Evolutionary conservation across 2,797 vertebrate genomes (phyloP), one percentile per base, ranked within the genome.

Genomic region (Galaxias olidus): DNA sequence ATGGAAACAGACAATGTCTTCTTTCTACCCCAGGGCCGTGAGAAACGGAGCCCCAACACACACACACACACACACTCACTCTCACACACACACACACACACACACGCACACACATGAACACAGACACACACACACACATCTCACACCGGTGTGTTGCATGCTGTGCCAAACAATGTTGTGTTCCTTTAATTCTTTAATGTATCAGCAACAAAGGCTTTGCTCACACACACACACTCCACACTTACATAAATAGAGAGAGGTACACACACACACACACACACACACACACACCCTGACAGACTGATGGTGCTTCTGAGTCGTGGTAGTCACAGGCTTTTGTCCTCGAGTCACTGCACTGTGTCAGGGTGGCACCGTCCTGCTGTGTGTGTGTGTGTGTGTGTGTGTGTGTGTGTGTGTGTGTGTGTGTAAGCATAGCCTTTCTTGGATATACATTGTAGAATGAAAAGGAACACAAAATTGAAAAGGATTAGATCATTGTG

Each of bases 1-100:
- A 86, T 83, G 74, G 72, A 79, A 71, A 60, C 4, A 82, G 84
- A 90, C 86, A 86, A 86, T 78, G 82, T 66, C 71, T 68, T 84
- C 79, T 84, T 84, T 88, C 81, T 87, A 82, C 73, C 74, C 58
- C n/a, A 68, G 72, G 75, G 76, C 69, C 69, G 68, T 84, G 83
- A 83, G 82, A 83, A 85, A 84, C 51, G 14, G 66, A 60, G 52
- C 54, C 11, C 61, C 74, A 43, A 44, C 20, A 48, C 71, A 70
- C 30, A 30, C 30, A 30, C 30, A 30, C 30, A 30, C 6, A 30
- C 30, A 14, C 45, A 47, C 10, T 3, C 45, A 1, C 9, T 8
- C 8, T 4, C 45, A 47, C 9, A 1, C 10, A 3, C 8, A 47
- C 45, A 47, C 45, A 14, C 45, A 47, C 45, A 47, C 45, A 47